Base-by-base conservation (phyloP, 2,113 vertebrate genomes). In the Columba livia region DNA sequence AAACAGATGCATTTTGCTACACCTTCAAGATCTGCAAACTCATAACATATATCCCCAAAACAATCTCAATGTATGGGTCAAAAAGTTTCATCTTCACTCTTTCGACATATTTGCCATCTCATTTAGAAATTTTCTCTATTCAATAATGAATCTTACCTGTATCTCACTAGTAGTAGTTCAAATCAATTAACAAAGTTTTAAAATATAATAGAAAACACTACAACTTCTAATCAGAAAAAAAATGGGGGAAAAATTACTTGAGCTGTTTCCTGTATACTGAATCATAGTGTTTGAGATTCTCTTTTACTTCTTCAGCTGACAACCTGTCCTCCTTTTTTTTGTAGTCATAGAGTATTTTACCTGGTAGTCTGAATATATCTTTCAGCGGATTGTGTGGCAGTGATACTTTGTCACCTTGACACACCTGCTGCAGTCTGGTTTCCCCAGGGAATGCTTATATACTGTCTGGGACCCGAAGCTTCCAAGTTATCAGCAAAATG, bases 391-490 rank as follows among this genome's bases (percentile, higher is more conserved):
- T 58, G 53, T 93, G 47, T 89, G 50, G 83, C 79, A 88, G 57
- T 40, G 60, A 78, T 90, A 82, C 77, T 96, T 95, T 85, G 88
- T 96, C 88, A 96, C 89, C 80, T 92, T 94, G 93, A 95, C 91
- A 36, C 88, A 85, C 93, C 40, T 92, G 32, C 83, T 94, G 61
- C 54, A 81, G 38, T 87, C 62, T 90, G 9, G n/a, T 90, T 92
- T 96, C 94, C 88, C 60, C 74, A 56, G 42, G 86, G 91, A 69
- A 78, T 92, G 67, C 69, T 90, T 85, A 65, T 73, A 78, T 58
- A 72, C 74, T 88, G 20, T 72, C 56, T 88, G 56, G 66, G 50
- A 69, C 48, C 83, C 75, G 47, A 93, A 71, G 51, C 71, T 95
- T 91, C 83, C 44, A 89, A 95, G 80, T 83, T 93, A 85, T 34